Percentiles rank a stretch among this genome's conserved stretches.
Evolutionary conservation across 2,113 vertebrate genomes (phyloP).

Genomic region (Melozone crissalis): DNA sequence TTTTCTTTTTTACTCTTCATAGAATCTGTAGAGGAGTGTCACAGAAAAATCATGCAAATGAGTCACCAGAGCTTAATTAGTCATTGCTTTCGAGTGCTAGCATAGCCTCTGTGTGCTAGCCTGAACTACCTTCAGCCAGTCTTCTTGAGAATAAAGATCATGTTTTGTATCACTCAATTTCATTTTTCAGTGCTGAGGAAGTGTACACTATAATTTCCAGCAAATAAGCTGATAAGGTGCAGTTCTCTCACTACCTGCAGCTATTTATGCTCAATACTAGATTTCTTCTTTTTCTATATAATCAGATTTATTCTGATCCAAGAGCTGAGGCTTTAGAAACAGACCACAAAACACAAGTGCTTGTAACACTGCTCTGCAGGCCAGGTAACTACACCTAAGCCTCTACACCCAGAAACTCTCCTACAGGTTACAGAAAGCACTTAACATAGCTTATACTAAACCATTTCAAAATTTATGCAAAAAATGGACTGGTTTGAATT

Average conservation of each 20-base stretch:
- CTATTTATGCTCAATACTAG: neutral
- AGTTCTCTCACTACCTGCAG: neutral
- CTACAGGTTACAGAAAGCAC: neutral
- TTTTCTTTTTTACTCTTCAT: neutral
- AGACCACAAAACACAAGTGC: neutral
- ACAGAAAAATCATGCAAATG: neutral
- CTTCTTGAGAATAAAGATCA: neutral
- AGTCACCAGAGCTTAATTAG: neutral
- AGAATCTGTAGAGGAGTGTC: neutral
- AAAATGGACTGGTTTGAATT: neutral
- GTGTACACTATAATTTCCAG: neutral
- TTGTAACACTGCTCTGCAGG: neutral
- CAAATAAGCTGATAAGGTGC: neutral
- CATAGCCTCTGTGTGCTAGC: neutral
- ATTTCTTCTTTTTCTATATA: neutral
- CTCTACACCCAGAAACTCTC: neutral
- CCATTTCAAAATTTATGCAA: neutral
- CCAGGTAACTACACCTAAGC: neutral
- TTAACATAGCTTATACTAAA: neutral
- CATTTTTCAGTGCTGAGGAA: neutral
- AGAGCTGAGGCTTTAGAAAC: neutral
- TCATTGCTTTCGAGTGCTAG: neutral
- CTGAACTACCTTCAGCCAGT: neutral
- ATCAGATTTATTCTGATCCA: neutral
- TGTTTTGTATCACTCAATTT: neutral